Evolutionary conservation across 2,888 invertebrate species (phyloP), one percentile per base, ranked within the genome.

Genomic region (Parochlus steinenii): DNA sequence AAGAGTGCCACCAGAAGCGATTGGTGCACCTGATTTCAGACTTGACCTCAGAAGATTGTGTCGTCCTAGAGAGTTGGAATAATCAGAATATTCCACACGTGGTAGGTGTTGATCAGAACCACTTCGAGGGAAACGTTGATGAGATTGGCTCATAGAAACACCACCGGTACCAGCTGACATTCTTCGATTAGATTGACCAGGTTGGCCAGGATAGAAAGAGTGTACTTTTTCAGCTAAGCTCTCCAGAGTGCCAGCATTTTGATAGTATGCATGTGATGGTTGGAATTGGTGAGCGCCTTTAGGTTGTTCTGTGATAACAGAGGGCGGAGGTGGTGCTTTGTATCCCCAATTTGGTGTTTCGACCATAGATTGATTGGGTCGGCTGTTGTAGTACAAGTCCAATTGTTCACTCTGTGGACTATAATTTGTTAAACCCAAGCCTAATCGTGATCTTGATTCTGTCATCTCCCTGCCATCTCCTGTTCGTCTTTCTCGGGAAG

Each of bases 171-270:
- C 74, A 14, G 74, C 70, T n/a, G 74, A 74, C 71, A 75, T 72
- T 41, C 75, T 63, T 31, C 74, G 55, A 39, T 58, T 56, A 22
- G 62, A 57, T 40, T 62, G 61, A n/a, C n/a, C n/a, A 40, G 69
- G 61, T 4, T 64, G 64, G 18, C 71, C 69, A n/a, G 71, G 68
- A 51, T 83, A 82, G 58, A 83, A 86, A 35, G 86, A 78, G 56
- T 89, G 89, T 37, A 89, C 87, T 61, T 87, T 87, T 56, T 90
- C 89, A 5, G 89, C 87, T 36, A 90, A 67, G 49, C 86, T 87
- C 54, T 89, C 89, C 44, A 89, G 58, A 2, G 89, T 89, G 32
- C 58, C 59, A 1, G 59, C 59, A 54, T 87, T 87, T 42, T 86
- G 69, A 53, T 87, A 86, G 57, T 86, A 89, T 5, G 85, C 83